These are phyloP conservation scores for Geodia barretti DNA, from an alignment of 37 sponge, comb jelly and placozoan species.

Conservation along the genomic window DNA sequence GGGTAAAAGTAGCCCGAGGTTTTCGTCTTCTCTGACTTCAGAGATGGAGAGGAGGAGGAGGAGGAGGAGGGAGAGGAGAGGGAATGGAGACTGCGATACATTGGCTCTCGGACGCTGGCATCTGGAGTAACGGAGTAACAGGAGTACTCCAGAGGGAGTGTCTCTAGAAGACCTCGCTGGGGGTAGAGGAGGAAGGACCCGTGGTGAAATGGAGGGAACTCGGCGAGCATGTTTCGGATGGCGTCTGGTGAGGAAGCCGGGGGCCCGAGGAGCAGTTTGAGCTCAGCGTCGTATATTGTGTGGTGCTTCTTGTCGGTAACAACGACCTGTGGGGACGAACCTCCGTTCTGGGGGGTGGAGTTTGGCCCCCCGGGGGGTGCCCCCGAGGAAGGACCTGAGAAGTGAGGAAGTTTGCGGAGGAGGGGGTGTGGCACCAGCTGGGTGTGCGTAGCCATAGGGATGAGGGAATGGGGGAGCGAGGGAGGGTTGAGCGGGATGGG, in stretches of 20 bases:
- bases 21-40: constrained; percentile 3
- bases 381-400: background rate
- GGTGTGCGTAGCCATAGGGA: background rate
- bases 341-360: background rate
- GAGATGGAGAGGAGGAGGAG: background rate
- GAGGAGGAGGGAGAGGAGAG: background rate
- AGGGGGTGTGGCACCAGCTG: background rate
- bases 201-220: constrained; percentile 39
- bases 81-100: background rate
- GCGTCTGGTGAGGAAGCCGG: background rate
- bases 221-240: background rate
- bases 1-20: constrained; percentile 33
- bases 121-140: constrained; percentile 36
- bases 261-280: constrained; percentile 48
- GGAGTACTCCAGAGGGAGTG: constrained; percentile 49
- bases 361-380: background rate
- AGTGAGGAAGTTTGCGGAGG: background rate
- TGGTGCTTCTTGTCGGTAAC: constrained; percentile 17
- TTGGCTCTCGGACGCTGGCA: constrained; percentile 30
- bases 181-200: constrained; percentile 64
- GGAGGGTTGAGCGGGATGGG: background rate
- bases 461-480: background rate
- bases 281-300: constrained; percentile 64
- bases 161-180: constrained; percentile 66
- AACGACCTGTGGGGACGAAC: constrained; percentile 5